Evolutionary conservation across 2,113 vertebrate species (phyloP).

Genomic region (Chamaea fasciata): DNA sequence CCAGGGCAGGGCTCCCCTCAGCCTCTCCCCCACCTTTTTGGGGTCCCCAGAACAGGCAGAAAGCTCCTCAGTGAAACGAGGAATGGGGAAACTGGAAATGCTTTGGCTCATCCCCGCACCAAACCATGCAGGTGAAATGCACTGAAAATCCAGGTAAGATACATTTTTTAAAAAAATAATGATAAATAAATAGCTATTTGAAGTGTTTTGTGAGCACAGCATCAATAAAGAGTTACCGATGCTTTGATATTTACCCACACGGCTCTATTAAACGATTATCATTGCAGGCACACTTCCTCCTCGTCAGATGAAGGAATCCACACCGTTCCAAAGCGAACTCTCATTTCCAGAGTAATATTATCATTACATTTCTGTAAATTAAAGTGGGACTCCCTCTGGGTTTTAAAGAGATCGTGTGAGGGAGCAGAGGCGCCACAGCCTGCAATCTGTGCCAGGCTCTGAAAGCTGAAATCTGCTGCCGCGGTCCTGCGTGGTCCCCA

Average conservation of each 20-base stretch:
- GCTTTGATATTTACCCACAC: background rate
- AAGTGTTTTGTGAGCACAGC: background rate
- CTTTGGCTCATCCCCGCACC: fast-evolving
- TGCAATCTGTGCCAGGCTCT: background rate
- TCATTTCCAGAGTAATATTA: constrained; percentile 8
- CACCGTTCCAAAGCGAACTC: background rate
- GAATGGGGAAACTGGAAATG: background rate
- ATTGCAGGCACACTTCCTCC: background rate
- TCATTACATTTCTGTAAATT: constrained; percentile 57
- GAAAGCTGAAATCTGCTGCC: background rate
- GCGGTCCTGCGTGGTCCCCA: fast-evolving
- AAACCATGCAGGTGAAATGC: background rate
- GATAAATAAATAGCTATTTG: no score
- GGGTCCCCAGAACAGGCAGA: background rate
- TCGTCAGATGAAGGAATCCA: background rate
- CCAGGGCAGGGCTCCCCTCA: background rate
- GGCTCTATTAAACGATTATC: background rate
- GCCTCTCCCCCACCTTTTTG: background rate
- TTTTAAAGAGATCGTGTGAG: background rate
- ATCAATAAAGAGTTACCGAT: background rate
- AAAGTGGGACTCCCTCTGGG: constrained; percentile 29
- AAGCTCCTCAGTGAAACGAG: background rate
- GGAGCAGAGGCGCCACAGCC: background rate
- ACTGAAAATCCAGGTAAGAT: background rate
- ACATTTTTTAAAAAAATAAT: no score